phyloP scores from a whole-genome alignment of 2,113 vertebrate species.

The Brachionichthys hirsutus region DNA sequence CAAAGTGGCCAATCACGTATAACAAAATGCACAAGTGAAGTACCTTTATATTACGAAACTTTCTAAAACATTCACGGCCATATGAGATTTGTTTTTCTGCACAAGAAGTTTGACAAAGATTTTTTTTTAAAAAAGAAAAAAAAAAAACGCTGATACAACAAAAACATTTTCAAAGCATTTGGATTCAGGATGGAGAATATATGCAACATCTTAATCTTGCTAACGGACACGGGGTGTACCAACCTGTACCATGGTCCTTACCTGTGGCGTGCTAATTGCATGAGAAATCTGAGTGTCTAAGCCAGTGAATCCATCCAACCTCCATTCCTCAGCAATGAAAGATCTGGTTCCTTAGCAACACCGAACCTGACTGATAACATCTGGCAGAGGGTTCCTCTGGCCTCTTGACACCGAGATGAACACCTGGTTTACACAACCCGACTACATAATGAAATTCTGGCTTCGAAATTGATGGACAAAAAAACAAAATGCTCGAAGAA shows the following conservation, averaged over 20 bases:
- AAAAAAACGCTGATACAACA: background rate
- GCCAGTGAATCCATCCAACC: background rate
- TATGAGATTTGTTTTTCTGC: no score
- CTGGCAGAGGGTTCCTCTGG: background rate
- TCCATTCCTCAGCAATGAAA: background rate
- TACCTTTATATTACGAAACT: no score
- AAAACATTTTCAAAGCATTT: background rate
- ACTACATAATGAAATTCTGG: slow-evolving; percentile 13
- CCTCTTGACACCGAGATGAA: background rate
- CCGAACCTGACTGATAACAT: background rate
- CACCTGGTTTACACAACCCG: background rate
- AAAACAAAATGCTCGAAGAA: no score
- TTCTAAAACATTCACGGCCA: no score
- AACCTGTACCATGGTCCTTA: no score
- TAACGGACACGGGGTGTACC: background rate
- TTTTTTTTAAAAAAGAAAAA: background rate
- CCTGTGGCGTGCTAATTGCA: background rate
- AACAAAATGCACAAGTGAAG: background rate
- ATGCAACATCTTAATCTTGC: background rate
- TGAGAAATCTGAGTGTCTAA: background rate
- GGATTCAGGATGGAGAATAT: background rate
- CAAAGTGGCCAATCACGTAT: slow-evolving; percentile 5
- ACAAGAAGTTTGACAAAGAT: no score
- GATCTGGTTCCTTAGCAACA: background rate
- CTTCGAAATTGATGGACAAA: slow-evolving; percentile 19